Base-by-base conservation (phyloP, 2,888 invertebrate species). In the Spodoptera littoralis region DNA sequence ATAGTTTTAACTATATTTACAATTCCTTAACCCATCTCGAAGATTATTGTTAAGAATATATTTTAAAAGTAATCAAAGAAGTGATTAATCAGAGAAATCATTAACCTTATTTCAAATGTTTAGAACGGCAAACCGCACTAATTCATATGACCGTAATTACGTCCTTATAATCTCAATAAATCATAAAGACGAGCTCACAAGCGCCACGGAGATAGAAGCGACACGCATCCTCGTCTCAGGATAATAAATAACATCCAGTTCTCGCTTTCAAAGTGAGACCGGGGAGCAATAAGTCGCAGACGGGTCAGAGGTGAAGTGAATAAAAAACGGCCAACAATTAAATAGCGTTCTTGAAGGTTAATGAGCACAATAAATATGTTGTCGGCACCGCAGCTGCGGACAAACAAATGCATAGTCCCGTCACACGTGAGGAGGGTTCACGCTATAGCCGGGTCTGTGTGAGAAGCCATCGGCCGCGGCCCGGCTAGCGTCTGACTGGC, bases 241-340 rank as follows among this genome's bases (percentile, higher is more conserved):
- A 90, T 90, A 90, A 94, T 94, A 93, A 94, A 94, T 94, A 92
- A 93, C 92, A 90, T 87, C 90, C 90, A 90, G 92, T 92, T 92
- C 91, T 91, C 88, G 89, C 92, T 93, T 93, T 93, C 92, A 92
- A 92, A 93, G 93, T 90, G 89, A 88, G 90, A 83, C 92, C 92
- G 93, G 90, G 90, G 90, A 92, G 93, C 91, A 92, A 94, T 93
- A 93, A 94, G 94, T 94, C 92, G 90, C 89, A 86, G 88, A 87
- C 89, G 91, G 94, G 94, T 93, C 93, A 94, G 84, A 94, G 94
- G 94, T 94, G 94, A 94, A 88, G 88, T 93, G 93, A 92, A 94
- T 94, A 94, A 94, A 94, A 94, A 94, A 94, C 94, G 92, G 91
- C 92, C 92, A 90, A 94, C 94, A 94, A 94, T 94, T 94, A 94